These are phyloP conservation scores for Drosophila niveifrons DNA, from an alignment of 2,888 invertebrate genomes.

Conservation along the genomic window DNA sequence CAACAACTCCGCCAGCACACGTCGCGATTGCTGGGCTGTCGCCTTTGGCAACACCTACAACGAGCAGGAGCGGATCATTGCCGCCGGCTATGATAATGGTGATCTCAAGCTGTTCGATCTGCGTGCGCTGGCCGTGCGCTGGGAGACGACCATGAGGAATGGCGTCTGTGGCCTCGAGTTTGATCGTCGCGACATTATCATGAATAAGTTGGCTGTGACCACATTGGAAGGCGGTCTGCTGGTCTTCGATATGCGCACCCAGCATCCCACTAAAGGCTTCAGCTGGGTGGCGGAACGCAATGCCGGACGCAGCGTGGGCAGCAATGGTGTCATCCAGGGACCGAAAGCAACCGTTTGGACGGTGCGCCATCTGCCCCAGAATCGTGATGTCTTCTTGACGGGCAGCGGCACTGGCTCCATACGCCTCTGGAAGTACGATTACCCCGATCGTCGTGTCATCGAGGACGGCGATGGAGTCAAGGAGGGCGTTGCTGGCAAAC, in stretches of 20 bases:
- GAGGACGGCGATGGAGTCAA: constrained; percentile 90
- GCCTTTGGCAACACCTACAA: constrained; percentile 96
- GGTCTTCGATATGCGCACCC: constrained; percentile 95
- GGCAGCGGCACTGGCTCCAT: constrained; percentile 96
- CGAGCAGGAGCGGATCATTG: constrained; percentile 93
- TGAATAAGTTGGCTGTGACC: constrained; percentile 97
- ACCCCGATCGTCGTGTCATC: constrained; percentile 91
- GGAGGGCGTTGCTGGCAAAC: constrained; percentile 91
- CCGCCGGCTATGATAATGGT: constrained; percentile 98
- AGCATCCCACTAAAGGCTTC: constrained; percentile 95
- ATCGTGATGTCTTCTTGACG: constrained; percentile 96
- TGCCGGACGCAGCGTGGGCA: constrained; percentile 85
- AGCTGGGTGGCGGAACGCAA: constrained; percentile 87
- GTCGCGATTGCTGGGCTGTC: constrained; percentile 97
- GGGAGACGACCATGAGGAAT: constrained; percentile 97
- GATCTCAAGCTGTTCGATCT: constrained; percentile 97
- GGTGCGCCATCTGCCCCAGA: constrained; percentile 95
- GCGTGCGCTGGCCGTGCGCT: constrained; percentile 91
- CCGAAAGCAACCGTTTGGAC: constrained; percentile 96
- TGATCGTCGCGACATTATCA: constrained; percentile 96
- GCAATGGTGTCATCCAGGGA: constrained; percentile 85
- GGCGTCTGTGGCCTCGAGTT: constrained; percentile 96
- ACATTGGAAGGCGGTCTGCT: constrained; percentile 96
- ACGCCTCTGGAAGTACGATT: constrained; percentile 97
- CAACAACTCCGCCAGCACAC: constrained; percentile 76